These are phyloP conservation scores for Anthopleura xanthogrammica DNA, from an alignment of 92 coral and sea anemone species.

Conservation along the genomic window DNA sequence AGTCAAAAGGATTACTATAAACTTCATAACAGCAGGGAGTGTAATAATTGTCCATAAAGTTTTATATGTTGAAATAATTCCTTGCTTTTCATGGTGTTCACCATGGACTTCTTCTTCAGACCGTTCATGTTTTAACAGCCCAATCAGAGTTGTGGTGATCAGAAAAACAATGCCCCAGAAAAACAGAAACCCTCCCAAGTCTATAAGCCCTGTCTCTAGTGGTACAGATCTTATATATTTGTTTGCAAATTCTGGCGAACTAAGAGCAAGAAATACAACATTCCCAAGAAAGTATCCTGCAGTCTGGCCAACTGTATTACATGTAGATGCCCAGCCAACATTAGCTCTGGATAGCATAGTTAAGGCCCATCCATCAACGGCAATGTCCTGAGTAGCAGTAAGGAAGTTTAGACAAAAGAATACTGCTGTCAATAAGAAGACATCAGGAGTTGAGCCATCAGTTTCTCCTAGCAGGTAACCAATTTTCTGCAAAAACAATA, in stretches of 20 bases:
- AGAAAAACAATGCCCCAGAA: constrained; percentile 93
- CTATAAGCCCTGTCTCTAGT: constrained; percentile 63
- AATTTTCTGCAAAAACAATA: constrained; percentile 56
- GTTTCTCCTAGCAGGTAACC: constrained; percentile 69
- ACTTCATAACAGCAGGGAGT: constrained; percentile 69
- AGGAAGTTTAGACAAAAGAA: constrained; percentile 85
- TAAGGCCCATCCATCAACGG: constrained; percentile 98
- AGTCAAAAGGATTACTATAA: constrained; percentile 72
- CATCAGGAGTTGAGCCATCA: constrained; percentile 53
- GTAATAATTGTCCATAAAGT: constrained; percentile 79
- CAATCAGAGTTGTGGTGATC: constrained; percentile 79
- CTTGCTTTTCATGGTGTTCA: constrained; percentile 55
- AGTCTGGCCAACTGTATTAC: constrained; percentile 94
- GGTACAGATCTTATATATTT: constrained; percentile 73
- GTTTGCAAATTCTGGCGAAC: constrained; percentile 87
- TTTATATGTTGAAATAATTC: constrained; percentile 72
- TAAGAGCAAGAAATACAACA: constrained; percentile 93
- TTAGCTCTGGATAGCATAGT: constrained; percentile 92
- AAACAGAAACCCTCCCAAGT: constrained; percentile 73
- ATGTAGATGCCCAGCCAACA: constrained; percentile 98
- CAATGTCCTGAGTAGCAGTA: constrained; percentile 98
- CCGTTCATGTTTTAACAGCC: constrained; percentile 84
- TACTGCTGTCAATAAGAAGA: constrained; percentile 64
- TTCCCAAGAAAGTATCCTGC: constrained; percentile 95
- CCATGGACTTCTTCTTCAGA: constrained; percentile 74